phyloP scores from a whole-genome alignment of 2,797 vertebrate species.

The Hirundo rustica region DNA sequence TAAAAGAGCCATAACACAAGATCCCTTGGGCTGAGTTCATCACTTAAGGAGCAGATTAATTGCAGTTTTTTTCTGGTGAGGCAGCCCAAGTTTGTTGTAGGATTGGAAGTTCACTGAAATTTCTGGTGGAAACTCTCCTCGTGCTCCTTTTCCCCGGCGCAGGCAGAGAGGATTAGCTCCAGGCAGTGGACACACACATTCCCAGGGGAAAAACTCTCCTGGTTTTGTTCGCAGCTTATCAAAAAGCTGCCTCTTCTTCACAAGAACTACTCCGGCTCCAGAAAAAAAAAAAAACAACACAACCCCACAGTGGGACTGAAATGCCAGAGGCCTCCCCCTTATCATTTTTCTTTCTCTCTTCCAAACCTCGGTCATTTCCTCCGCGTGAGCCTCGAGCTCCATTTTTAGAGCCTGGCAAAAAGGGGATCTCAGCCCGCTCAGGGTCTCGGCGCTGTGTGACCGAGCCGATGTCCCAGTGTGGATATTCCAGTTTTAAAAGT shows the following conservation, averaged over 20 bases:
- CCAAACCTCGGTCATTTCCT: background rate
- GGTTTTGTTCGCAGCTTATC: background rate
- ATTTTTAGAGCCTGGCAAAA: background rate
- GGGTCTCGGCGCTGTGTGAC: conserved; percentile 61
- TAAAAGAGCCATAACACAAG: background rate
- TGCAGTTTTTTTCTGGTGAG: background rate
- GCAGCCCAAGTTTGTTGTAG: background rate
- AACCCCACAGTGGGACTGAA: background rate
- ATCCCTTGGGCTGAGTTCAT: background rate
- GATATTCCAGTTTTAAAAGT: conserved; percentile 73
- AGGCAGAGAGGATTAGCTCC: background rate
- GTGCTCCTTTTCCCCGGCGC: rapidly evolving
- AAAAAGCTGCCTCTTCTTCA: background rate
- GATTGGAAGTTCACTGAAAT: background rate
- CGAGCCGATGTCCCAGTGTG: conserved; percentile 59
- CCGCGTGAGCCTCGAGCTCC: background rate
- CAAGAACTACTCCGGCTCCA: background rate
- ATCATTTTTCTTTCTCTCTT: background rate
- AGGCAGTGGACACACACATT: background rate
- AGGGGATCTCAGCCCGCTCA: background rate
- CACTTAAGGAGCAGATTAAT: background rate
- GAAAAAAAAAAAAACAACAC: background rate
- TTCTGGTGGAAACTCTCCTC: background rate
- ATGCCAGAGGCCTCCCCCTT: background rate
- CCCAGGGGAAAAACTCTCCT: background rate